Evolutionary conservation across 1,140 invertebrate species (phyloP).

Genomic region (Drosophila takahashii): DNA sequence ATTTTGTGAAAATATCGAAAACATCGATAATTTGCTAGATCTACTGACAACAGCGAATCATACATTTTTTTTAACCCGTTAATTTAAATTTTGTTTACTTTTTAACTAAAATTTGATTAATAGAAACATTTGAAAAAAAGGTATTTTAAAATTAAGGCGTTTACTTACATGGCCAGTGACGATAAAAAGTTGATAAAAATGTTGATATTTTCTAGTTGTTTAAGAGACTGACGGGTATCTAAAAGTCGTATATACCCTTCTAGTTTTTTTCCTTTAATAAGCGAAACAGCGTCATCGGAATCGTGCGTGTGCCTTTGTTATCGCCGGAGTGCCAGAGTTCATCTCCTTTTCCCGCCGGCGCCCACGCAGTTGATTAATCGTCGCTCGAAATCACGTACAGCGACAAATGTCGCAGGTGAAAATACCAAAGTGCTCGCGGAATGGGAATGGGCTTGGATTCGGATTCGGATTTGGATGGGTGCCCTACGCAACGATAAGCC

Average conservation of each 20-base stretch:
- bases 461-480: background rate
- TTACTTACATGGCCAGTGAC: no score
- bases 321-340: slow-evolving; percentile 36
- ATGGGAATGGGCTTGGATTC: background rate
- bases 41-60: no score
- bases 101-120: no score
- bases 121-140: no score
- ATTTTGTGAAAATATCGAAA: no score
- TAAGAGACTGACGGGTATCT: background rate
- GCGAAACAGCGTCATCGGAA: slow-evolving; percentile 21
- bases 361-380: slow-evolving; percentile 73
- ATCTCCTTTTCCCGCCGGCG: slow-evolving; percentile 24
- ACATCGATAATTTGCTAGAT: no score
- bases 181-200: no score
- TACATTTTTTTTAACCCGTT: no score
- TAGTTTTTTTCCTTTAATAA: background rate
- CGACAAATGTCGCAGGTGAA: slow-evolving; percentile 75
- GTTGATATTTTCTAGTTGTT: no score
- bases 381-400: slow-evolving; percentile 72
- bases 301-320: slow-evolving; percentile 52
- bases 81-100: no score
- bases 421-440: slow-evolving; percentile 20
- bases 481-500: slow-evolving; percentile 12
- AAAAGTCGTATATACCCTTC: background rate
- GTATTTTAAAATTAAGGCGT: no score